A percentile compares a stretch with the other conserved stretches of the same genome.
Evolutionary conservation across 2,113 vertebrate species (phyloP).

Genomic region (human): GRCh38 chr16:19452001-19452500

Average conservation of each 20-base stretch:
- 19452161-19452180: background rate
- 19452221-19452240: background rate
- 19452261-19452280: background rate
- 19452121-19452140: background rate
- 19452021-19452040: too few species aligned
- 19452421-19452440: background rate
- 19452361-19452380: background rate
- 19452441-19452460: too few species aligned
- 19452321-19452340: background rate
- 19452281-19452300: background rate
- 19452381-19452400: background rate
- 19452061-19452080: too few species aligned
- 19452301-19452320: background rate
- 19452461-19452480: too few species aligned
- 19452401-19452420: background rate
- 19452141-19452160: background rate
- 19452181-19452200: background rate
- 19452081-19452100: too few species aligned
- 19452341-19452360: background rate
- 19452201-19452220: background rate
- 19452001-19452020: too few species aligned
- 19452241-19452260: background rate
- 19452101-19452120: background rate
- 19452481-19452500: too few species aligned
- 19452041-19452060: too few species aligned